These are phyloP conservation scores for Formicarius rufipectus DNA, from an alignment of 2,113 vertebrate genomes.

Conservation along the genomic window DNA sequence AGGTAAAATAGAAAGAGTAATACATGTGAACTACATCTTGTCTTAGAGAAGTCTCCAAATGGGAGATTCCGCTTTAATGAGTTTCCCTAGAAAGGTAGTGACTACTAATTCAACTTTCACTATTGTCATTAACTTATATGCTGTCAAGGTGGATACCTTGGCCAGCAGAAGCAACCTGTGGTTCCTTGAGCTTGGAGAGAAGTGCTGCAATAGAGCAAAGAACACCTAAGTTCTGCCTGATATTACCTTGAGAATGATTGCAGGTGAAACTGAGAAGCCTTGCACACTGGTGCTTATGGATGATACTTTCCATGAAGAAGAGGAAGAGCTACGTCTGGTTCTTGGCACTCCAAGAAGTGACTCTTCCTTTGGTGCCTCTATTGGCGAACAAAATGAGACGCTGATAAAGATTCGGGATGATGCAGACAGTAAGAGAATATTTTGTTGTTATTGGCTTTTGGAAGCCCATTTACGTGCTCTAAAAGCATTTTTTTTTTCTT, in stretches of 20 bases:
- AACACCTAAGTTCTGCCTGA: neutral
- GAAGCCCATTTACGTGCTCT: neutral
- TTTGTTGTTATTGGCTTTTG: neutral
- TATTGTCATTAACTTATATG: neutral
- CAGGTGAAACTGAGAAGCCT: slow-evolving; percentile 90
- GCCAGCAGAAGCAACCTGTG: neutral
- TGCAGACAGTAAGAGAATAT: slow-evolving; percentile 84
- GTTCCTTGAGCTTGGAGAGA: neutral
- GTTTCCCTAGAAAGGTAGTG: neutral
- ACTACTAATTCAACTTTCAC: neutral
- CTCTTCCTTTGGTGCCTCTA: slow-evolving; percentile 86
- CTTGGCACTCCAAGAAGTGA: slow-evolving; percentile 87
- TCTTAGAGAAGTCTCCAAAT: neutral
- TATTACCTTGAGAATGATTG: slow-evolving; percentile 31
- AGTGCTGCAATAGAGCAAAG: neutral
- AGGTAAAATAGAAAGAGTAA: neutral
- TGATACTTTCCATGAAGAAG: slow-evolving; percentile 85
- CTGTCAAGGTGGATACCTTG: neutral
- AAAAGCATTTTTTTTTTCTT: neutral
- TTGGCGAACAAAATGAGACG: slow-evolving; percentile 89
- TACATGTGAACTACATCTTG: neutral
- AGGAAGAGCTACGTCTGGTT: slow-evolving; percentile 89
- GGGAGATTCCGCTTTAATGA: neutral
- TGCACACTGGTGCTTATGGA: slow-evolving; percentile 84
- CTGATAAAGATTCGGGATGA: slow-evolving; percentile 89